phyloP scores from a whole-genome alignment of 2,797 vertebrate genomes.

The Sebastes reedi region DNA sequence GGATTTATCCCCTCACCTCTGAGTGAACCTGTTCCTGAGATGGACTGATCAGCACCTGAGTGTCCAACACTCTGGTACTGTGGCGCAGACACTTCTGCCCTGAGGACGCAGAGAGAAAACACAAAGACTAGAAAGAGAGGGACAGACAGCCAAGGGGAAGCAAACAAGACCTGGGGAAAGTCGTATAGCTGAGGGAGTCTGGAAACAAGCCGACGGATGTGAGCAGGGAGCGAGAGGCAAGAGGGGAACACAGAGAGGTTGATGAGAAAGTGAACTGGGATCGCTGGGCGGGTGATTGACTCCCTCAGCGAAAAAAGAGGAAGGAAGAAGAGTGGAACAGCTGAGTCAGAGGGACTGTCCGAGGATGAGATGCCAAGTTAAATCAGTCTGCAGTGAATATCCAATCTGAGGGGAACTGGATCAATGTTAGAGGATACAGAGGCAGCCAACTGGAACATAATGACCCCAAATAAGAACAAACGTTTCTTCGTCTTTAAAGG shows the following conservation, averaged over 20 bases:
- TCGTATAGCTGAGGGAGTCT: constrained; percentile 13
- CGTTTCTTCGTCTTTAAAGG: constrained; percentile 4
- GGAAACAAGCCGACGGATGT: neutral
- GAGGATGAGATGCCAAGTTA: constrained; percentile 43
- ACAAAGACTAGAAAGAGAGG: constrained; percentile 11
- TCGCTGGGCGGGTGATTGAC: neutral
- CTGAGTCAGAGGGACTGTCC: constrained; percentile 58
- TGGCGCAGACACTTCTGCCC: constrained; percentile 91
- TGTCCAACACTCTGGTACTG: constrained; percentile 88
- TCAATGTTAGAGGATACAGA: constrained; percentile 31
- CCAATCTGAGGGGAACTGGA: constrained; percentile 42
- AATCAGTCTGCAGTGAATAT: constrained; percentile 33
- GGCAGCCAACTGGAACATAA: constrained; percentile 22
- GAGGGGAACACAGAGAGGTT: neutral
- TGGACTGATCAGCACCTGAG: constrained; percentile 90
- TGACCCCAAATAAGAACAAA: constrained; percentile 24
- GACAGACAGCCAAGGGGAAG: neutral
- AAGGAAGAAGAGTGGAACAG: constrained; percentile 48
- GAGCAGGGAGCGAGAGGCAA: neutral
- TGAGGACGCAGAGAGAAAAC: constrained; percentile 57
- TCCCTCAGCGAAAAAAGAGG: constrained; percentile 17
- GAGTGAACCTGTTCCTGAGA: constrained; percentile 87
- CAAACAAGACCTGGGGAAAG: neutral
- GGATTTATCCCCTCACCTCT: constrained; percentile 83
- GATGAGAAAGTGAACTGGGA: constrained; percentile 14